These are phyloP conservation scores for Ctenosaura bakeri DNA, from an alignment of 2,797 vertebrate species.

Conservation along the genomic window DNA sequence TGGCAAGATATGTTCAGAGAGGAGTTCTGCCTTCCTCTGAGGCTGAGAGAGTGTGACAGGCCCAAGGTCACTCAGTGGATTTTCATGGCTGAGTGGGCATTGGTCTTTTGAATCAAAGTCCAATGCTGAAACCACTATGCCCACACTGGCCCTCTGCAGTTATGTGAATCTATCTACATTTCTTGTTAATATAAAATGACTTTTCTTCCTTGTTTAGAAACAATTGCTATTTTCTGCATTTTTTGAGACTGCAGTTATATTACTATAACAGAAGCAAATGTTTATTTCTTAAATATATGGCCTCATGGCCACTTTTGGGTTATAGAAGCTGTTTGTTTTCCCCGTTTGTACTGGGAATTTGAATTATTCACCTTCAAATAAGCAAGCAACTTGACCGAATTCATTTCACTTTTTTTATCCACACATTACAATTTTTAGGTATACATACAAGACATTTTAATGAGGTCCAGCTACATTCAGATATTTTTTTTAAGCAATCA, in stretches of 20 bases:
- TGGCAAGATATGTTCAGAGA: no score
- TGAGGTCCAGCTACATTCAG: not conserved
- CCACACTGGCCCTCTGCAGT: no score
- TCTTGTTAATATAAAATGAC: not conserved
- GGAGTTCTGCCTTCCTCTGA: no score
- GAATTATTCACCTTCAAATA: not conserved
- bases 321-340: not conserved
- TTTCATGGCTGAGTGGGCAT: no score
- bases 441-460: no score
- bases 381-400: not conserved
- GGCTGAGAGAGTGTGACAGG: no score
- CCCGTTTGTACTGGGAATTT: not conserved
- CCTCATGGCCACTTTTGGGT: not conserved
- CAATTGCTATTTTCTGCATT: not conserved
- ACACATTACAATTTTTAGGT: not conserved
- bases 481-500: not conserved
- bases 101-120: no score
- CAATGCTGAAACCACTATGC: no score
- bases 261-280: not conserved
- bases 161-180: no score
- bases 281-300: not conserved
- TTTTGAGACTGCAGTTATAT: not conserved
- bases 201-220: slow-evolving; percentile 25
- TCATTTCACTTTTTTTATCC: not conserved
- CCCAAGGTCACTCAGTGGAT: no score